These are phyloP conservation scores for Drosophila niveifrons DNA, from an alignment of 2,888 invertebrate genomes.

Conservation along the genomic window DNA sequence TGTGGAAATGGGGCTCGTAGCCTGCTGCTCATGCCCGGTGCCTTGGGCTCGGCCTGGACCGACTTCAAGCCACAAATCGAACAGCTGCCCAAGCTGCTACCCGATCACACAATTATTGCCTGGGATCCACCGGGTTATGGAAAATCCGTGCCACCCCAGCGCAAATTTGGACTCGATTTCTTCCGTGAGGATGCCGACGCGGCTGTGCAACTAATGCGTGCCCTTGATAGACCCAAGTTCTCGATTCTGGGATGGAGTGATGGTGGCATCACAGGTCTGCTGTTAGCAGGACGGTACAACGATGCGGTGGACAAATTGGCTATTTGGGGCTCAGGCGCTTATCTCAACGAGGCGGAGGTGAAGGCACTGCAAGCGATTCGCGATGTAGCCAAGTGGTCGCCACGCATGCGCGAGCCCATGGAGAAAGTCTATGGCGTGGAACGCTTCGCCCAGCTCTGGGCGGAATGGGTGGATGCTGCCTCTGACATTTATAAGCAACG, in stretches of 20 bases:
- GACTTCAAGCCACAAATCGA: constrained; percentile 93
- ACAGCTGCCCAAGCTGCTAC: constrained; percentile 85
- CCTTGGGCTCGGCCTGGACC: constrained; percentile 92
- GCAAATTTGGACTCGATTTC: constrained; percentile 90
- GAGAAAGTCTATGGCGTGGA: constrained; percentile 91
- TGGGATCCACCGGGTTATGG: constrained; percentile 97
- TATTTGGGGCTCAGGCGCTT: constrained; percentile 92
- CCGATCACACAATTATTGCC: constrained; percentile 85
- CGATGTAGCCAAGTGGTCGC: constrained; percentile 92
- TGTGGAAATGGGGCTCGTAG: constrained; percentile 85
- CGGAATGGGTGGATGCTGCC: constrained; percentile 90
- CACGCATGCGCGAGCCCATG: constrained; percentile 90
- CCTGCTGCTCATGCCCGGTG: constrained; percentile 92
- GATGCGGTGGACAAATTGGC: constrained; percentile 90
- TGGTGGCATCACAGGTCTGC: constrained; percentile 92
- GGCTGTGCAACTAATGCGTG: constrained; percentile 91
- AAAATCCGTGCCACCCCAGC: constrained; percentile 91
- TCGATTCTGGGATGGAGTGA: constrained; percentile 96
- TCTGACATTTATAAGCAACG: constrained; percentile 87
- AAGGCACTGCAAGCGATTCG: constrained; percentile 89
- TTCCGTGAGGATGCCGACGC: constrained; percentile 90
- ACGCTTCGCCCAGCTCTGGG: constrained; percentile 90
- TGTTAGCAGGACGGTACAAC: constrained; percentile 91
- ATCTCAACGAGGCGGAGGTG: constrained; percentile 89
- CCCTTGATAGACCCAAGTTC: constrained; percentile 89